Conservation (phyloP, 1,140 invertebrate species). For the Drosophila simulans region DNA sequence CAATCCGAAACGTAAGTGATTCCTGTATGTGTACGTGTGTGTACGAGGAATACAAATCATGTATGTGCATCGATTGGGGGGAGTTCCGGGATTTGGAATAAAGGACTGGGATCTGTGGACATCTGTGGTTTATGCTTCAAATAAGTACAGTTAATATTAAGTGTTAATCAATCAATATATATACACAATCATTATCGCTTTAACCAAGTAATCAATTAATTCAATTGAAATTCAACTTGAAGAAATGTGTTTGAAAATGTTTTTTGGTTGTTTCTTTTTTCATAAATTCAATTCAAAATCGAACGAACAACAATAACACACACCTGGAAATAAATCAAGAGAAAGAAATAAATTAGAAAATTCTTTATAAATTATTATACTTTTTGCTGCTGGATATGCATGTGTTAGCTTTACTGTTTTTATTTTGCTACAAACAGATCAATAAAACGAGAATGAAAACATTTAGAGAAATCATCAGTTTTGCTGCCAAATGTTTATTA, state of each 20-base stretch:
- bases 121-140: constrained; percentile 59
- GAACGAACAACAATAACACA: constrained; percentile 75
- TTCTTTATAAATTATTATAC: constrained; percentile 47
- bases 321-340: constrained; percentile 82
- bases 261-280: constrained; percentile 22
- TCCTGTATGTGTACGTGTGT: constrained; percentile 13
- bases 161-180: constrained; percentile 73
- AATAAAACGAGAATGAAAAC: constrained; percentile 73
- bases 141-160: constrained; percentile 78
- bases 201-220: constrained; percentile 74
- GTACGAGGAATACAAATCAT: constrained; percentile 11
- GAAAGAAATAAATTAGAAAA: constrained; percentile 81
- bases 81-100: neutral
- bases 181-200: constrained; percentile 73
- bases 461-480: constrained; percentile 73
- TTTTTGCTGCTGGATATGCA: constrained; percentile 43
- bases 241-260: constrained; percentile 58
- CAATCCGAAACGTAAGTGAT: constrained; percentile 45
- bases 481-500: constrained; percentile 37
- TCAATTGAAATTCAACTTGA: constrained; percentile 40
- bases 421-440: constrained; percentile 64
- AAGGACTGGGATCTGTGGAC: constrained; percentile 5
- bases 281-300: constrained; percentile 80
- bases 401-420: constrained; percentile 36
- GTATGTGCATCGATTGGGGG: constrained; percentile 15